A percentile compares a stretch with the other conserved stretches of the same genome.
Conservation (phyloP, 2,888 invertebrate species). For the Zhuqinia jingwanae region DNA sequence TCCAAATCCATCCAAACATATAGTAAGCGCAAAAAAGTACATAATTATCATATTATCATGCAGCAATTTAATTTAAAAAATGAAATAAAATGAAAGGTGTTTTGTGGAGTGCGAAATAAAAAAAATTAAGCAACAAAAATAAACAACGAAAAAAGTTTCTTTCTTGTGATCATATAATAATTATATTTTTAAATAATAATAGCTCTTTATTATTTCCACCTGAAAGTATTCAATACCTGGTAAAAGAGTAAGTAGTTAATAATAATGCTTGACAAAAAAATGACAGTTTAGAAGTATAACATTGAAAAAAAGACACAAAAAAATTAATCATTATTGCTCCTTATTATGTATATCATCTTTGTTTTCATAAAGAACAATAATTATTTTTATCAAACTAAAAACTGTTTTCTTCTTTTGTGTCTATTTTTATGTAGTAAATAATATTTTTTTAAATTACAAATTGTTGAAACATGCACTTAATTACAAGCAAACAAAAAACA, state of each 20-base stretch:
- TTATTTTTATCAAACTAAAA: background rate
- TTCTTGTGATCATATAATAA: background rate
- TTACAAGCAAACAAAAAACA: conserved; percentile 43
- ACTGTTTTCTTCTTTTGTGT: background rate
- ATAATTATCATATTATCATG: no score
- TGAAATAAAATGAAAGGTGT: background rate
- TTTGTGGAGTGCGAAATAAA: background rate
- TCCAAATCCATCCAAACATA: no score
- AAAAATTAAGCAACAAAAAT: conserved; percentile 25
- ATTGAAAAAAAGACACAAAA: conserved; percentile 51
- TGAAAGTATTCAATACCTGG: conserved; percentile 69
- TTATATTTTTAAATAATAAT: conserved; percentile 46
- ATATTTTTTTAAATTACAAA: conserved; percentile 13
- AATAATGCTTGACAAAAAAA: conserved; percentile 64
- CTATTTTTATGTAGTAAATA: background rate
- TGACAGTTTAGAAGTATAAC: conserved; percentile 65
- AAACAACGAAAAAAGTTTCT: conserved; percentile 30
- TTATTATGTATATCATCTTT: background rate
- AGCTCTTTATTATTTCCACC: conserved; percentile 70
- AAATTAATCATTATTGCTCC: conserved; percentile 15
- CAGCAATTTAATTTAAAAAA: no score
- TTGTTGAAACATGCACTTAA: conserved; percentile 32
- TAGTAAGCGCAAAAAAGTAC: no score
- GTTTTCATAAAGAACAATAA: conserved; percentile 2
- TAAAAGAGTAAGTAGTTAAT: conserved; percentile 69